A percentile compares a stretch with the other conserved stretches of the same genome.
phyloP scores from a whole-genome alignment of 2,797 vertebrate species.

The Chaetophractus vellerosus region DNA sequence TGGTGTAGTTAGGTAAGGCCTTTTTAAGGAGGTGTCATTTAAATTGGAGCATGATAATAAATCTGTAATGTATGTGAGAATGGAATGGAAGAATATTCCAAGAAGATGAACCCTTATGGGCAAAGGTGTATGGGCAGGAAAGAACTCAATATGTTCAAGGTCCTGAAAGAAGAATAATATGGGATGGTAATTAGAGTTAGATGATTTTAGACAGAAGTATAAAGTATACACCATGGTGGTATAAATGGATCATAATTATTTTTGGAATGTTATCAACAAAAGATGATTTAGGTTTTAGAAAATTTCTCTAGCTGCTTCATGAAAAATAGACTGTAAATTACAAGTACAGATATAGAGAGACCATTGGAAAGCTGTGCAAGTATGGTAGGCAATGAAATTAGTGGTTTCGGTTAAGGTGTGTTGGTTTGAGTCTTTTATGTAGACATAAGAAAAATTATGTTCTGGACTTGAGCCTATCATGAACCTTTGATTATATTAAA shows the following conservation, averaged over 20 bases:
- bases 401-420: background rate
- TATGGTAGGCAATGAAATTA: background rate
- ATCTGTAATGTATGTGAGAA: background rate
- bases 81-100: background rate
- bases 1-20: background rate
- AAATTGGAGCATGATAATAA: background rate
- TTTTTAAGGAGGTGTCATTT: background rate
- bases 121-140: background rate
- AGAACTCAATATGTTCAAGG: background rate
- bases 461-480: no score
- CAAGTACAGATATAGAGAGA: background rate
- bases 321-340: background rate
- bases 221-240: background rate
- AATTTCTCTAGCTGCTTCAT: background rate
- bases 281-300: background rate
- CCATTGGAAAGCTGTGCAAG: background rate
- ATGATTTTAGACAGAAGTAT: background rate
- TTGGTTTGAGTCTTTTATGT: no score
- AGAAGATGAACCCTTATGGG: background rate
- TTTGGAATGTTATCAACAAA: no score
- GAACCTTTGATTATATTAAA: no score
- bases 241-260: background rate
- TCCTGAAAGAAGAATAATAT: background rate
- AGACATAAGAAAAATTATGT: no score
- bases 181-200: background rate